Evolutionary conservation across 2,888 invertebrate genomes (phyloP), one percentile per base, ranked within the genome.

Genomic region (Cephus spinipes): DNA sequence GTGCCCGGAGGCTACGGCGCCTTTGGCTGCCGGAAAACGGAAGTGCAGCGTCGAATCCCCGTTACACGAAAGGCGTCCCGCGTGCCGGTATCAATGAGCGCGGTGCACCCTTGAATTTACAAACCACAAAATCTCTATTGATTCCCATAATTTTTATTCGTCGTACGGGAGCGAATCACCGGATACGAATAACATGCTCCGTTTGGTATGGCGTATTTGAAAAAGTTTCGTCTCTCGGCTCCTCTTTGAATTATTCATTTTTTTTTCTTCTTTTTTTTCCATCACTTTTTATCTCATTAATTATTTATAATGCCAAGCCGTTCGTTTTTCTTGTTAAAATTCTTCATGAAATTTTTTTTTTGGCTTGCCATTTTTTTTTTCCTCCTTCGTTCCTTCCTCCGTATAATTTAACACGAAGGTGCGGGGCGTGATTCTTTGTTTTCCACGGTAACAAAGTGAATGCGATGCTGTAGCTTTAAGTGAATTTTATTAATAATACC

Each of bases 11-110:
- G 78, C 77, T 68, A 73, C 75, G 78, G 80, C 81, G 79, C 79
- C 76, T 77, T 76, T 77, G 81, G 82, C 84, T 85, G 83, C 84
- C 89, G 88, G 88, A 89, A 89, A 86, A 84, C 87, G 87, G 88
- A 89, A 89, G 87, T 85, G 74, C 75, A 15, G 75, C 68, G 71
- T 76, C 68, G 68, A 76, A 74, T 73, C 71, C 33, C 33, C 74
- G 74, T 74, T 36, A n/a, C 76, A 76, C 79, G 79, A 81, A 80
- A 79, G 76, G 71, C 79, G 78, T 75, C n/a, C 79, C 77, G 82
- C 78, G 79, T 82, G 82, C 78, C 78, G 73, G 15, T 35, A 55
- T 23, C 55, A 55, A 55, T 55, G 23, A 55, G 55, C 55, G 9
- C 55, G 55, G 23, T 55, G 23, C 23, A 55, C 23, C 55, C 55